Conservation (phyloP, 2,113 vertebrate genomes). For the Cephalopterus ornatus region DNA sequence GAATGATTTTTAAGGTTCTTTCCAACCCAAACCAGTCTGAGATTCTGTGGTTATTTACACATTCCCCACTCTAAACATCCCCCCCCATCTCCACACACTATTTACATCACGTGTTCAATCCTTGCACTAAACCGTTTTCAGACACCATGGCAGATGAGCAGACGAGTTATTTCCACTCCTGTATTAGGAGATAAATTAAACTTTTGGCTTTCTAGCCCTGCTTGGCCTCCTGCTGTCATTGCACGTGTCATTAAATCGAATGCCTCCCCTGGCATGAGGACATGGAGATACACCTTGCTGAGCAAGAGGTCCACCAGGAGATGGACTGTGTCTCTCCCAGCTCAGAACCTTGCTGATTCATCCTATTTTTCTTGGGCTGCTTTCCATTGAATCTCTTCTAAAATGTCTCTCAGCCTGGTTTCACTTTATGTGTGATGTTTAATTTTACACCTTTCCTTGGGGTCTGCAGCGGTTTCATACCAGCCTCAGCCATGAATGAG, state of each 20-base stretch:
- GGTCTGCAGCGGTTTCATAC: background rate
- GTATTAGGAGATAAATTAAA: background rate
- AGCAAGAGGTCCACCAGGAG: background rate
- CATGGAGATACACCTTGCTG: background rate
- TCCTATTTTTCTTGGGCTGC: background rate
- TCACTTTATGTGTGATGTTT: background rate
- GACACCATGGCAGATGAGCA: background rate
- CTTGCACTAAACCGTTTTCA: background rate
- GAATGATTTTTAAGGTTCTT: background rate
- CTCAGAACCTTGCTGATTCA: background rate
- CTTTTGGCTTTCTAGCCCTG: background rate
- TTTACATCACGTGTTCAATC: background rate
- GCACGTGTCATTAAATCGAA: background rate
- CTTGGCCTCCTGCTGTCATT: background rate
- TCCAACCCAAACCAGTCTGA: background rate
- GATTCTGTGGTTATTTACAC: background rate
- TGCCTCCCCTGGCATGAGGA: background rate
- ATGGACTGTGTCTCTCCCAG: background rate
- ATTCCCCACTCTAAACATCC: background rate
- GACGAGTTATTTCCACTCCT: background rate
- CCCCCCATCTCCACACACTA: background rate
- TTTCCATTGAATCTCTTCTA: background rate
- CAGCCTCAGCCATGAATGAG: background rate
- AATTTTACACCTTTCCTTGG: background rate
- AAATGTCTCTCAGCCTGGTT: background rate